Base-by-base conservation (phyloP, 1,140 invertebrate genomes). In the Cyclina sinensis region DNA sequence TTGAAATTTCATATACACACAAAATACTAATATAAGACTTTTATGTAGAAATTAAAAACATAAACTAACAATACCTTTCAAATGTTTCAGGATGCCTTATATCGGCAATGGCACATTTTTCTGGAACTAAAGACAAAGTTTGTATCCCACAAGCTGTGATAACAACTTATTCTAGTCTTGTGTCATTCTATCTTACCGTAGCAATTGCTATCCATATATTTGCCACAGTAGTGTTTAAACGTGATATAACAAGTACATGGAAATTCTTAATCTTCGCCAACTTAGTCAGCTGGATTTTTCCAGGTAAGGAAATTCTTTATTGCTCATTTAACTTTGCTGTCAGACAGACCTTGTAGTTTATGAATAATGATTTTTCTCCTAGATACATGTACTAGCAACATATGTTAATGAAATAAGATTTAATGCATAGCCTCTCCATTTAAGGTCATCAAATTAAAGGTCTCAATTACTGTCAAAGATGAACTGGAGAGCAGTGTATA, bases 131-230 rank as follows among this genome's bases (percentile, higher is more conserved):
- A 7, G 16, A 37, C 11, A n/a, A 4, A 1, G 21, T 70, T 24
- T 84, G 81, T 43, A 43, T 5, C 11, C 0, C 27, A 4, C 81
- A 84, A 84, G 73, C 62, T 65, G 37, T 5, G 1, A n/a, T 84
- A 12, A 84, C 81, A 32, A 84, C 81, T 14, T 84, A 84, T 35
- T 84, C 81, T 18, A 70, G 62, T 70, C 37, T 84, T 3, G 81
- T 84, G 27, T 84, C 81, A 9, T 84, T 84, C 37, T 46, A 48
- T 39, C n/a, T 84, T 1, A 84, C 81, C 4, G 30, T 84, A 12
- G 39, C 21, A 7, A 73, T 84, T 24, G 59, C 81, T 11, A n/a
- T 84, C 11, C 65, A 84, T 18, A 30, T 84, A 24, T 70, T 84
- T 24, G 24, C 21, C 16, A 35, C 59, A 48, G 43, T 73, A n/a